Evolutionary conservation across 2,888 invertebrate genomes (phyloP), one percentile per base, ranked within the genome.

Genomic region (Macropis europaea): DNA sequence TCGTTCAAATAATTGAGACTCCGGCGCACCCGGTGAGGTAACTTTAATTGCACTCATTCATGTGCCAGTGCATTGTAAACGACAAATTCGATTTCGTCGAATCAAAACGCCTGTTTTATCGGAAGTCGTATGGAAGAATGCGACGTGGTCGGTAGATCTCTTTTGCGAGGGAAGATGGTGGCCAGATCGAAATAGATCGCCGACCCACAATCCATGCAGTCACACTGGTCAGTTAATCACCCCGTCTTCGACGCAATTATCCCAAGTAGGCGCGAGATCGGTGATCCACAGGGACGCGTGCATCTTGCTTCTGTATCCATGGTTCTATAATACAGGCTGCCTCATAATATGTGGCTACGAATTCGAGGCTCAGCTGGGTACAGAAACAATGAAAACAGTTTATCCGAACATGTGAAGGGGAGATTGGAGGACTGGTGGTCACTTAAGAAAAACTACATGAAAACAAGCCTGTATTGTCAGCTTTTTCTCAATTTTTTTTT

Each of bases 221-320:
- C 77, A 71, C 75, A 59, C 78, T 50, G 77, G 64, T 75, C 84
- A 77, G 83, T 86, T 86, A 87, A 86, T 86, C 85, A 84, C 78
- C 80, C 80, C 79, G 86, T 85, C 86, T 85, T 86, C 84, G 84
- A 87, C 83, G 86, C 84, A 88, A 88, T 88, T 88, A 88, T 88
- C 84, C 79, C 84, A 86, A 85, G 86, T 87, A 86, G 84, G 83
- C 85, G 77, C 68, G 84, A 85, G 85, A 86, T 86, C 83, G 80
- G 80, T 68, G 76, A 84, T 86, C 78, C 76, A 76, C 77, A 77
- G 66, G 77, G 62, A 75, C 70, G 68, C 78, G 73, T 67, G 74
- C 68, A 68, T 77, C 53, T 43, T 66, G 76, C 73, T 76, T 77
- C 82, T 73, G 79, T 80, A 48, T 74, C 28, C 30, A 13, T 54